phyloP scores from a whole-genome alignment of 2,797 vertebrate species.

The Thunnus albacares region DNA sequence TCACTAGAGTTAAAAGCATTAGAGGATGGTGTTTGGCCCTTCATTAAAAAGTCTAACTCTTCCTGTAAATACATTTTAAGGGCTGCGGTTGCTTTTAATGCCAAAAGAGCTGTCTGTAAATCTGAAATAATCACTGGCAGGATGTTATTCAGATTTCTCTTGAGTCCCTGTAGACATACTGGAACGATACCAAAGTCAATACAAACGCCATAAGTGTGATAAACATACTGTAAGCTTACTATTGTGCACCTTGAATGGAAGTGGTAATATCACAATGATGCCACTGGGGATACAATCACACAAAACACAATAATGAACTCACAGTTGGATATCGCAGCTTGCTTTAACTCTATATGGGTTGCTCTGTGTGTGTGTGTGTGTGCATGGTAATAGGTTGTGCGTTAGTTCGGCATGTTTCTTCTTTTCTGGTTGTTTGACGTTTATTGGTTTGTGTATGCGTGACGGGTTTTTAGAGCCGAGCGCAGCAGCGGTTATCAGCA shows the following conservation, averaged over 20 bases:
- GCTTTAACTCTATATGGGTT: not conserved
- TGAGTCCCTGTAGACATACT: not conserved
- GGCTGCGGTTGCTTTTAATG: not conserved
- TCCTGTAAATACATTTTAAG: not conserved
- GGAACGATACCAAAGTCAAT: slow-evolving; percentile 15
- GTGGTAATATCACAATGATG: slow-evolving; percentile 16
- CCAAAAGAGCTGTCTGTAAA: not conserved
- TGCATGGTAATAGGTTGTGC: not conserved
- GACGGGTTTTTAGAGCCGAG: slow-evolving; percentile 20
- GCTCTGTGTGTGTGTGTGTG: not conserved
- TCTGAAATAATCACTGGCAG: not conserved
- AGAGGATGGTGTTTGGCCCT: slow-evolving; percentile 3
- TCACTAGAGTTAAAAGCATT: slow-evolving; percentile 35
- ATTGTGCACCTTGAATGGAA: slow-evolving; percentile 31
- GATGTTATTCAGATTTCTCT: not conserved
- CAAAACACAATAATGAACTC: slow-evolving; percentile 33
- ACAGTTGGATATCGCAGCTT: slow-evolving; percentile 30
- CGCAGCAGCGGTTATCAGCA: not conserved
- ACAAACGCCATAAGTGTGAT: slow-evolving; percentile 23
- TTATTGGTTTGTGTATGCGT: slow-evolving; percentile 17
- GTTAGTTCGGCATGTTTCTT: slow-evolving; percentile 3
- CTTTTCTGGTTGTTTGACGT: slow-evolving; percentile 19
- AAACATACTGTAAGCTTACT: slow-evolving; percentile 30
- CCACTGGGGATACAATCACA: slow-evolving; percentile 22
- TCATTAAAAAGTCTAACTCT: slow-evolving; percentile 9